Base-by-base conservation (phyloP, 2,888 invertebrate genomes). In the Cyrtodaria siliqua region DNA sequence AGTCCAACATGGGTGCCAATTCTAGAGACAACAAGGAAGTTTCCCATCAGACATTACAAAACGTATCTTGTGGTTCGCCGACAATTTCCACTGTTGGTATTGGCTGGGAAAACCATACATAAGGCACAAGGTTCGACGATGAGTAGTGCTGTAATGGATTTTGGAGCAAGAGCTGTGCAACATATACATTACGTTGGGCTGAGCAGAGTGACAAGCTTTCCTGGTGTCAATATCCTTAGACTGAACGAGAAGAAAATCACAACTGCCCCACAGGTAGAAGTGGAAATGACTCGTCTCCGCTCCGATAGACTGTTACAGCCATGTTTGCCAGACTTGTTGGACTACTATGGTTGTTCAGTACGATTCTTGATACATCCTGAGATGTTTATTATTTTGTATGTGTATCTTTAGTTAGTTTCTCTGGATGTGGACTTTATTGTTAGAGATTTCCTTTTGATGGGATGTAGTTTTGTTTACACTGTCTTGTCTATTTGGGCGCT, bases 111-210 rank as follows among this genome's bases (percentile, higher is more conserved):
- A 61, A 79, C 79, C 16, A 47, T 80, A 23, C 79, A 79, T 24
- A 79, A 76, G 71, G 59, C 79, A 12, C 82, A 82, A 61, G 82
- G 77, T 12, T 69, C 60, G 18, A 82, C 83, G 2, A 14, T 82
- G 26, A 38, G 73, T 23, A 29, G 9, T 18, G 74, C 68, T 44
- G 79, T 79, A n/a, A 14, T 82, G 16, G 40, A 79, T 69, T 64
- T 82, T 53, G 72, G 64, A 29, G 38, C 53, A 1, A 62, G 77
- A 38, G 74, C 68, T 68, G 53, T 57, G 38, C 62, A 64, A 18
- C 82, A 82, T 59, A 63, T 73, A 18, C 73, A 79, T 59, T 82
- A 79, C 77, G 73, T 79, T 59, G 82, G 62, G 33, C 55, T 83
- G 23, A 81, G 80, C 47, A 33, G 83, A 18, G 78, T n/a, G n/a